These are phyloP conservation scores for Caenorhabditis latens DNA, from an alignment of 1,140 invertebrate species.

Conservation along the genomic window DNA sequence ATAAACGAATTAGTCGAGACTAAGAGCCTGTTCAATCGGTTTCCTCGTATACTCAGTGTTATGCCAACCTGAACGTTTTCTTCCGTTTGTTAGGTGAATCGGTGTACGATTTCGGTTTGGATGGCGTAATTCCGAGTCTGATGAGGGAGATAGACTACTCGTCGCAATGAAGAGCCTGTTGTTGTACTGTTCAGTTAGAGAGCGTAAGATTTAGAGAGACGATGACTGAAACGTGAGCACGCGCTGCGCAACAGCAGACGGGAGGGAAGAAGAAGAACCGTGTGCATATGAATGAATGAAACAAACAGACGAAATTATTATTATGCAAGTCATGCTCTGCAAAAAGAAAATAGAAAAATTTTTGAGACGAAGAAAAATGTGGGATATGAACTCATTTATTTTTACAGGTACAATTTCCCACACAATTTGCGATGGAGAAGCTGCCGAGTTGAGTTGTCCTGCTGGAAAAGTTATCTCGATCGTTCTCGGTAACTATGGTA, in stretches of 20 bases:
- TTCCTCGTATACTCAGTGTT: background rate
- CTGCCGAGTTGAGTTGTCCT: constrained; percentile 43
- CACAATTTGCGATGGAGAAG: constrained; percentile 29
- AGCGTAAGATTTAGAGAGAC: background rate
- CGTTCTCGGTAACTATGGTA: constrained; percentile 50
- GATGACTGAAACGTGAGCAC: constrained; percentile 49
- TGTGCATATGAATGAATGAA: constrained; percentile 52
- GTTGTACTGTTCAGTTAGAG: constrained; percentile 34
- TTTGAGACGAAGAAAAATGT: background rate
- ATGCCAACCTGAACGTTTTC: background rate
- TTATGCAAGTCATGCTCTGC: constrained; percentile 22
- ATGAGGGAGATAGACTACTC: constrained; percentile 1
- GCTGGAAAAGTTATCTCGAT: constrained; percentile 53
- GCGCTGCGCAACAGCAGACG: constrained; percentile 46
- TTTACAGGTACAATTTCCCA: constrained; percentile 40
- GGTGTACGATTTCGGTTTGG: constrained; percentile 25
- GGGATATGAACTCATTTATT: no score
- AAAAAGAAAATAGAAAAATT: background rate
- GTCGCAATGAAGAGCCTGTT: constrained; percentile 50
- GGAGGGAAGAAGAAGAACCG: constrained; percentile 25
- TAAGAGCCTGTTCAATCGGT: constrained; percentile 14
- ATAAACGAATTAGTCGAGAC: constrained; percentile 44
- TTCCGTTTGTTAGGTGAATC: constrained; percentile 33
- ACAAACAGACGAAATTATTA: constrained; percentile 31
- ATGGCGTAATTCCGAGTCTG: constrained; percentile 26